phyloP scores from a whole-genome alignment of 2,113 vertebrate species.

The Triplophysa rosa region DNA sequence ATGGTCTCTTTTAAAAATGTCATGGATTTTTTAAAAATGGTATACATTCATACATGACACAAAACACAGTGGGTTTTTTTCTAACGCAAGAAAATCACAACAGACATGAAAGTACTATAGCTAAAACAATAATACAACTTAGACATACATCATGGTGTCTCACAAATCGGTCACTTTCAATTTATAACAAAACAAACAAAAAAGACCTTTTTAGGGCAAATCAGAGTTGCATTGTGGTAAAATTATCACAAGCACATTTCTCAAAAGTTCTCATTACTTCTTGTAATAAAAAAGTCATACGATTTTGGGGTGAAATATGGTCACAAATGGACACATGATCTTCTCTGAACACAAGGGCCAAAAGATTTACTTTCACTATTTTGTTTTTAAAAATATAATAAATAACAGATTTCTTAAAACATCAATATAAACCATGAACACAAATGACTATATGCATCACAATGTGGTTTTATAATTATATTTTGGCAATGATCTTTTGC shows the following conservation, averaged over 20 bases:
- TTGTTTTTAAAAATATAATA: constrained; percentile 11
- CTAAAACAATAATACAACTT: neutral
- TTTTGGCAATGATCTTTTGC: no score
- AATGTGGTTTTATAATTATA: neutral
- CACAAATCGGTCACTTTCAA: neutral
- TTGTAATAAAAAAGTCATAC: no score
- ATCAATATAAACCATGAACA: neutral
- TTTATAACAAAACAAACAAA: neutral
- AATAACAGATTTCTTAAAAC: constrained; percentile 19
- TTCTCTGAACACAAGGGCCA: neutral
- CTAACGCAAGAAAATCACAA: neutral
- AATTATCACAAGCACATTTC: neutral
- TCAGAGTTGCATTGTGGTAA: neutral
- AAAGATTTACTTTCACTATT: neutral
- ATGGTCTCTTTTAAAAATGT: neutral
- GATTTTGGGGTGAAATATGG: no score
- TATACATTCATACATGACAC: neutral
- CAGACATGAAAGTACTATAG: neutral
- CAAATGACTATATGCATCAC: neutral
- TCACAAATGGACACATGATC: no score
- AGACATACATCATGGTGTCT: neutral
- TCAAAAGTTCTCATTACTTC: no score
- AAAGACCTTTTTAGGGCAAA: no score
- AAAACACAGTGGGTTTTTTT: constrained; percentile 4
- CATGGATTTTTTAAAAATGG: neutral